Percentiles rank a stretch among this genome's conserved stretches.
phyloP scores from a whole-genome alignment of 2,113 vertebrate genomes.

The Myotis yumanensis region DNA sequence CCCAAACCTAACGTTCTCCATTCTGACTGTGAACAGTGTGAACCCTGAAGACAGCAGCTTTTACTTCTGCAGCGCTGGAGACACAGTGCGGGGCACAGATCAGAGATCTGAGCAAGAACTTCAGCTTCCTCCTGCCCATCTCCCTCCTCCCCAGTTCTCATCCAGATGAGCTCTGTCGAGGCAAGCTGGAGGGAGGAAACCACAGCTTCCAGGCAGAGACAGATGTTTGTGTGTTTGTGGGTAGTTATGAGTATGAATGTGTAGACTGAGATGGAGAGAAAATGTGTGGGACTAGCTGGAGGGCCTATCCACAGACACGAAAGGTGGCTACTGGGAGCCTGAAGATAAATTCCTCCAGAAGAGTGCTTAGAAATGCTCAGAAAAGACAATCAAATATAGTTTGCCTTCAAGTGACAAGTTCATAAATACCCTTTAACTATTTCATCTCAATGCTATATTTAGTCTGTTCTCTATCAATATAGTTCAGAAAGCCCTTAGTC shows the following conservation, averaged over 20 bases:
- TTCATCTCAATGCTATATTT: background rate
- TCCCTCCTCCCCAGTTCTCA: background rate
- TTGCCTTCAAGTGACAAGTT: background rate
- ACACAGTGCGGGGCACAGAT: background rate
- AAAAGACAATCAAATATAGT: background rate
- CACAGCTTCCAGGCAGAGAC: background rate
- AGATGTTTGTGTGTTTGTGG: background rate
- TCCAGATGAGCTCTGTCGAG: background rate
- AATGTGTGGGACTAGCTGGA: no score
- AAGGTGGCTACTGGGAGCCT: background rate
- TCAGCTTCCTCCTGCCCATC: background rate
- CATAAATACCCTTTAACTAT: background rate
- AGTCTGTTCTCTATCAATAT: background rate
- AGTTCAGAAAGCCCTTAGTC: background rate
- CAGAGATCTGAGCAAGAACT: constrained; percentile 51
- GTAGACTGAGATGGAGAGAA: background rate
- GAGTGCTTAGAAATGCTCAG: background rate
- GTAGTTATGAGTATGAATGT: rapidly evolving
- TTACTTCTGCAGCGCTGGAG: constrained; percentile 41
- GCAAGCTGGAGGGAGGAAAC: background rate
- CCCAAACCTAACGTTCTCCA: background rate
- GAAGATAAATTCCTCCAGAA: background rate
- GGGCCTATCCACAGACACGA: background rate
- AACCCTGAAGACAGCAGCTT: background rate
- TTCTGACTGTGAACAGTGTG: background rate